Base-by-base conservation (phyloP, 2,888 invertebrate species). In the Hydriomena furcata region DNA sequence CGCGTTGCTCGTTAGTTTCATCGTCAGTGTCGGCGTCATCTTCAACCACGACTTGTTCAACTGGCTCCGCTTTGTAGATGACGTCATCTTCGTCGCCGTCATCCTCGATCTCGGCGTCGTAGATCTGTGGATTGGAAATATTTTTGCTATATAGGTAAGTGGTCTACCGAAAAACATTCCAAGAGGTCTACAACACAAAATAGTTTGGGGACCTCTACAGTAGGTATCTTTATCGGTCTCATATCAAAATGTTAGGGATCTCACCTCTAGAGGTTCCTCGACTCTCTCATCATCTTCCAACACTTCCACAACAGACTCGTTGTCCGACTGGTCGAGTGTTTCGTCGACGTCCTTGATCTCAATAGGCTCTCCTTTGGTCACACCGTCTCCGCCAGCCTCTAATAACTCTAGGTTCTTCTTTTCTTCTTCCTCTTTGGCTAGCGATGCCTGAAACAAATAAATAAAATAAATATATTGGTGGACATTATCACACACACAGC, bases 1-100 rank as follows among this genome's bases (percentile, higher is more conserved):
- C 67, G 21, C 89, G 70, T 36, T 66, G 64, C 21, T 70, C 82
- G 4, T 59, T 41, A 0, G 87, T 87, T 68, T 92, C 91, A 48
- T 92, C 91, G 60, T 94, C 93, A 0, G 93, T 91, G 56, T 92
- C 92, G n/a, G 83, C 91, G 44, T 93, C 92, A 57, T 94, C 94
- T 25, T 94, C 92, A 1, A 94, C 93, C 30, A 92, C 88, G 45
- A 93, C 93, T 55, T 93, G 88, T 57, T 93, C 94, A 45, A 94
- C 94, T 4, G 92, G 92, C 55, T 93, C 93, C 52, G 94, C 91
- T 58, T 94, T 92, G 60, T 94, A 91, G 40, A 94, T 93, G 48
- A 94, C 94, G 68, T 94, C 94, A 62, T 94, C 94, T 55, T 93
- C 93, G 5, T 93, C 93, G 7, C 91, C 93, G n/a, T 91, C 84